These are phyloP conservation scores for Schrankia costaestrigalis DNA, from an alignment of 2,888 invertebrate genomes.

Conservation along the genomic window DNA sequence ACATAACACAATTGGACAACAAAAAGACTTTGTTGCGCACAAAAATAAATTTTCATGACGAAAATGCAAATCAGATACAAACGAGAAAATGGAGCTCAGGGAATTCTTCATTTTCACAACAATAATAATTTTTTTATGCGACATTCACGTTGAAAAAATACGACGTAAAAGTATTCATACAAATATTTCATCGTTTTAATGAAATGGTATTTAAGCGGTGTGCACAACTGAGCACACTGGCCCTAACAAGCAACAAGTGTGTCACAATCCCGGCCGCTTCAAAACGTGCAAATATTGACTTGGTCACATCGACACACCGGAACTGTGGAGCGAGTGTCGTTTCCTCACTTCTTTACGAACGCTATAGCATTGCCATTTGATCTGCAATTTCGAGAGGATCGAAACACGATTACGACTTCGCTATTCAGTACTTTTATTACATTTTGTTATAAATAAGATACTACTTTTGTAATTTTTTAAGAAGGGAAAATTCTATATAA, in stretches of 20 bases:
- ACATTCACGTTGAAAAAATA: too few species aligned
- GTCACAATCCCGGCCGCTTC: constrained; percentile 3
- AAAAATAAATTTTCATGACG: background rate
- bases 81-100: background rate
- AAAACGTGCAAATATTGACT: constrained; percentile 32
- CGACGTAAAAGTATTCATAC: too few species aligned
- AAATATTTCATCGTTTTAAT: too few species aligned
- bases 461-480: too few species aligned
- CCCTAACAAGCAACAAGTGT: constrained; percentile 32
- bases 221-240: background rate
- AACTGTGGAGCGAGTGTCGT: constrained; percentile 31
- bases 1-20: too few species aligned
- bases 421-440: too few species aligned
- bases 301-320: constrained; percentile 27
- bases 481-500: too few species aligned
- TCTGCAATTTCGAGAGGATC: constrained; percentile 22
- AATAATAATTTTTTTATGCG: too few species aligned
- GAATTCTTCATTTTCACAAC: constrained; percentile 1
- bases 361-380: constrained; percentile 18
- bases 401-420: constrained; percentile 9
- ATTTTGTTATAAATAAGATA: too few species aligned
- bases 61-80: constrained; percentile 2
- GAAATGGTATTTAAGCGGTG: too few species aligned
- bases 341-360: constrained; percentile 24
- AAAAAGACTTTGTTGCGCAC: background rate